Evolutionary conservation across 2,797 vertebrate genomes (phyloP).

Genomic region (Enteromius paludinosus): DNA sequence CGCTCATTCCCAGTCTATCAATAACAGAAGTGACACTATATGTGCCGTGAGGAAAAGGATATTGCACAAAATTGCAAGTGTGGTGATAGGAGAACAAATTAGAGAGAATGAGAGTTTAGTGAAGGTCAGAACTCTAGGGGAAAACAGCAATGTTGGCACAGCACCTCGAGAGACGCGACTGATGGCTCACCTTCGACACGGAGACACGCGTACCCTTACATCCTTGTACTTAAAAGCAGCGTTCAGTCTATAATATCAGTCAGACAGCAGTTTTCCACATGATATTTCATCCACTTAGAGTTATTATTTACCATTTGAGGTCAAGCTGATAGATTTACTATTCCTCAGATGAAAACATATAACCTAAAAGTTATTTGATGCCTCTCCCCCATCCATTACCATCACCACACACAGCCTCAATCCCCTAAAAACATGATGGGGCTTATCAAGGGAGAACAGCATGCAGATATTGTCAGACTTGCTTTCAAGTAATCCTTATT

Average conservation of each 20-base stretch:
- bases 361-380: constrained; percentile 71
- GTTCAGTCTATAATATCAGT: constrained; percentile 42
- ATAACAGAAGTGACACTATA: constrained; percentile 55
- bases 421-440: constrained; percentile 58
- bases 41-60: constrained; percentile 53
- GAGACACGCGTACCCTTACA: constrained; percentile 44
- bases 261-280: constrained; percentile 62
- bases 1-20: constrained; percentile 49
- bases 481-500: constrained; percentile 81
- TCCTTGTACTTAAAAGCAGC: constrained; percentile 54
- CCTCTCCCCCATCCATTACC: constrained; percentile 18
- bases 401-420: constrained; percentile 44
- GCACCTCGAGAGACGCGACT: constrained; percentile 44
- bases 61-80: constrained; percentile 58
- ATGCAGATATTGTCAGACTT: constrained; percentile 80
- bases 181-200: constrained; percentile 43
- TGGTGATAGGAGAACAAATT: constrained; percentile 59
- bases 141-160: constrained; percentile 53
- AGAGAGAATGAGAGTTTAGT: constrained; percentile 61
- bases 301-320: constrained; percentile 67
- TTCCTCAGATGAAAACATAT: constrained; percentile 68
- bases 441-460: constrained; percentile 81
- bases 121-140: constrained; percentile 58
- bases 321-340: constrained; percentile 74
- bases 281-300: constrained; percentile 57